phyloP scores from a whole-genome alignment of 2,888 invertebrate genomes.

The Ellobium chinense region DNA sequence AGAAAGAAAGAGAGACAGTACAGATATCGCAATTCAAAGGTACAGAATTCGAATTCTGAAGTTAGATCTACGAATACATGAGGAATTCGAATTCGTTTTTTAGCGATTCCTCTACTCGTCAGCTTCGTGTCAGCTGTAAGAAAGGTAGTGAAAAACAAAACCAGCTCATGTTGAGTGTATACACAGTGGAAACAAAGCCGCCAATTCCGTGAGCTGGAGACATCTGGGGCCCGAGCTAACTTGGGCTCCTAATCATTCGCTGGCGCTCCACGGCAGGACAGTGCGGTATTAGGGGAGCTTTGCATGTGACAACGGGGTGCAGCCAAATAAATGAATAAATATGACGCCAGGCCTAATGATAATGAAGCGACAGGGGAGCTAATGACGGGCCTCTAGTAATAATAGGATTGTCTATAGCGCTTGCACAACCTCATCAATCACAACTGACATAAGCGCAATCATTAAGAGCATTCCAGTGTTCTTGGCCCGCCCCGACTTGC shows the following conservation, averaged over 20 bases:
- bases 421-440: constrained; percentile 30
- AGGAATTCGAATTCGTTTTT: too few relatives aligned
- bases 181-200: constrained; percentile 34
- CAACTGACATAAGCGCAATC: constrained; percentile 13
- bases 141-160: too few relatives aligned
- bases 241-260: too few relatives aligned
- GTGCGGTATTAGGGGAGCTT: neutral
- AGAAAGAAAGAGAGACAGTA: too few relatives aligned
- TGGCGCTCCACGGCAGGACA: too few relatives aligned
- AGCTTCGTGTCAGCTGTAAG: too few relatives aligned
- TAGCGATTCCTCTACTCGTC: too few relatives aligned
- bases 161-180: neutral
- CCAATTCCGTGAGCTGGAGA: constrained; percentile 23
- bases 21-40: too few relatives aligned
- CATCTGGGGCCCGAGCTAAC: constrained; percentile 17
- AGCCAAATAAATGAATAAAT: constrained; percentile 34
- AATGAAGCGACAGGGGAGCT: constrained; percentile 28
- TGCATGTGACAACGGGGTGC: neutral
- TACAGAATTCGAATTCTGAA: too few relatives aligned
- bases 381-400: constrained; percentile 27
- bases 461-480: constrained; percentile 28
- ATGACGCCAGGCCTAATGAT: constrained; percentile 32
- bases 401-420: constrained; percentile 31
- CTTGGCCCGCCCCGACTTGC: neutral
- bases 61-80: too few relatives aligned